Base-by-base conservation (phyloP, 2,888 invertebrate genomes). In the Agrochola macilenta region DNA sequence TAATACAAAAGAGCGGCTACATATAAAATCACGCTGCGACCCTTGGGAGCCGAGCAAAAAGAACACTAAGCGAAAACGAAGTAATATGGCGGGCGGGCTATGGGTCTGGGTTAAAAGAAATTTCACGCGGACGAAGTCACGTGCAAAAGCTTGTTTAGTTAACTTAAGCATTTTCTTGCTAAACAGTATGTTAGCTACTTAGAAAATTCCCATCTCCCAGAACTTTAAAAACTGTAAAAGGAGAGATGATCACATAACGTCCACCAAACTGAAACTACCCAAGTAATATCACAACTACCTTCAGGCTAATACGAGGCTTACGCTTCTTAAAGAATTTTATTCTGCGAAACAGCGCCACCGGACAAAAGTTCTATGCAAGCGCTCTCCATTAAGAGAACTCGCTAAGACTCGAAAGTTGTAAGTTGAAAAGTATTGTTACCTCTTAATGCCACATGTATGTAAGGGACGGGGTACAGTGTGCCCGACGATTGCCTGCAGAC, bases 291-390 rank as follows among this genome's bases (percentile, higher is more conserved):
- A 46, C 30, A 57, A 65, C 58, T 60, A 77, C 17, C 26, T 58
- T 57, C 52, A 12, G 39, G 26, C 20, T 70, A 79, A 68, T 68
- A 60, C 30, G 17, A 46, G 46, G 58, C 63, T 76, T 74, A 69
- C 23, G 57, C 49, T 75, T 71, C 64, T 54, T 63, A 35, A 74
- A 69, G 64, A 77, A 65, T 64, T 76, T 54, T 58, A 57, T 54
- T 69, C 65, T 69, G 30, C 43, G 26, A 46, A 64, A 72, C n/a
- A 52, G 35, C 65, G 39, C 52, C 26, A 14, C 26, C 4, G 9
- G 23, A 70, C 65, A 80, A 49, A 77, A 81, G 64, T 85, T 77
- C 35, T 61, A 84, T 74, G 49, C 60, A 57, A 76, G 66, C 58
- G 52, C 30, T 58, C 75, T 39, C 61, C 74, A 66, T 72, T 66